phyloP scores from a whole-genome alignment of 2,888 invertebrate species.

The Eristalis pertinax region DNA sequence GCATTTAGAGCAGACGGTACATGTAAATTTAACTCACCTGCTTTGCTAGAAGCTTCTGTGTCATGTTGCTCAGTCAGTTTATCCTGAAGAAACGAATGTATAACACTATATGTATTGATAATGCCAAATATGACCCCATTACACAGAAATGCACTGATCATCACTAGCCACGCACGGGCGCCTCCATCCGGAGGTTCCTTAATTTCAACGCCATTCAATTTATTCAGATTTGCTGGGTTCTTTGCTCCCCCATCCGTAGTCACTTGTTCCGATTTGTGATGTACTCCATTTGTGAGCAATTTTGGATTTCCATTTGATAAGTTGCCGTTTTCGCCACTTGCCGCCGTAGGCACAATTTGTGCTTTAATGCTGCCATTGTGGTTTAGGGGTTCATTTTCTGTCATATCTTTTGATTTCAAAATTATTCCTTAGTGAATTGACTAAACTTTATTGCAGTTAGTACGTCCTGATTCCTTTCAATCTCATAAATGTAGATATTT shows the following conservation, averaged over 20 bases:
- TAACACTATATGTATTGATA: constrained; percentile 93
- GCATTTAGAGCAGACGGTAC: too few relatives aligned
- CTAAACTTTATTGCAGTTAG: neutral
- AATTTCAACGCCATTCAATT: constrained; percentile 73
- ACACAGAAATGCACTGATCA: constrained; percentile 92
- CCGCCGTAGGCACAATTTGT: constrained; percentile 74
- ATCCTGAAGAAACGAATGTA: constrained; percentile 87
- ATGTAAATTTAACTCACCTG: constrained; percentile 85
- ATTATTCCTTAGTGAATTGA: neutral
- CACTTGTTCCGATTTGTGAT: constrained; percentile 21
- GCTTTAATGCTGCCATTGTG: constrained; percentile 74
- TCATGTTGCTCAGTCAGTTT: constrained; percentile 85
- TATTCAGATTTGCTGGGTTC: neutral
- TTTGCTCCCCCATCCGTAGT: neutral
- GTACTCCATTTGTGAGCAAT: constrained; percentile 52
- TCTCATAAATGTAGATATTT: neutral
- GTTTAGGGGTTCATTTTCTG: constrained; percentile 77
- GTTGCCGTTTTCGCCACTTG: constrained; percentile 47
- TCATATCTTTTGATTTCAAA: constrained; percentile 72
- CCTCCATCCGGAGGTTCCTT: constrained; percentile 88
- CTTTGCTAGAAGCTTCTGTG: constrained; percentile 89
- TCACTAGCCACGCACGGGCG: constrained; percentile 89
- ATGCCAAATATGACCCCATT: constrained; percentile 95
- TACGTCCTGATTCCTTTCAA: neutral
- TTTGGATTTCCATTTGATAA: constrained; percentile 44